phyloP scores from a whole-genome alignment of 2,113 vertebrate genomes.

The Amphiprion percula region DNA sequence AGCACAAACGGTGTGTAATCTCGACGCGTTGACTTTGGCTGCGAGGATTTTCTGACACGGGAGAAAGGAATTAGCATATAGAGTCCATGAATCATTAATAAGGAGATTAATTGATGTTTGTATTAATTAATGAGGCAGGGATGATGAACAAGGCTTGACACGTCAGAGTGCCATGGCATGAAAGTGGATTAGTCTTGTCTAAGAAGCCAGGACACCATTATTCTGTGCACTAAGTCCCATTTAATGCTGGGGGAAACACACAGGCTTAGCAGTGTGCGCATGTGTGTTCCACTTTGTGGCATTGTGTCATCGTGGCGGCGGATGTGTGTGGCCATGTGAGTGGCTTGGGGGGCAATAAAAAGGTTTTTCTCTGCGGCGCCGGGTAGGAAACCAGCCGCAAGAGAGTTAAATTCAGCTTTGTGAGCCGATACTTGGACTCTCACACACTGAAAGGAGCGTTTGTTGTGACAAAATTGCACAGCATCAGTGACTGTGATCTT shows the following conservation, averaged over 20 bases:
- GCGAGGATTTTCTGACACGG: constrained; percentile 23
- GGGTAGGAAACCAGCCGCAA: not conserved
- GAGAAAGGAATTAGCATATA: constrained; percentile 57
- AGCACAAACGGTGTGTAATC: constrained; percentile 20
- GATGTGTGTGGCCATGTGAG: too few species aligned
- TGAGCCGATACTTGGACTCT: too few species aligned
- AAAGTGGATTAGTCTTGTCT: constrained; percentile 84
- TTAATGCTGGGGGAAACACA: constrained; percentile 63
- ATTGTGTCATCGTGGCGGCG: not conserved
- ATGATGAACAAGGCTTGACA: constrained; percentile 69
- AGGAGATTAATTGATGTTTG: constrained; percentile 82
- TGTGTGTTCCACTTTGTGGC: constrained; percentile 34
- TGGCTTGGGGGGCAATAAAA: not conserved
- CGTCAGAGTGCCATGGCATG: constrained; percentile 75
- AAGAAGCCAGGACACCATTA: constrained; percentile 74
- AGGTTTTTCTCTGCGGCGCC: not conserved
- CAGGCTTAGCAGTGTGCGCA: constrained; percentile 53
- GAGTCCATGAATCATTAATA: constrained; percentile 75
- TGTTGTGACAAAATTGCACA: too few species aligned
- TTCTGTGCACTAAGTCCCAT: constrained; percentile 66
- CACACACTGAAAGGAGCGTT: too few species aligned
- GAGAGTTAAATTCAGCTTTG: too few species aligned
- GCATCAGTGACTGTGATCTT: too few species aligned
- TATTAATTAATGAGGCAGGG: constrained; percentile 77
- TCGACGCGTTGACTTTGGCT: constrained; percentile 36